Conservation (phyloP, 2,888 invertebrate species). For the Rhogogaster chlorosoma region DNA sequence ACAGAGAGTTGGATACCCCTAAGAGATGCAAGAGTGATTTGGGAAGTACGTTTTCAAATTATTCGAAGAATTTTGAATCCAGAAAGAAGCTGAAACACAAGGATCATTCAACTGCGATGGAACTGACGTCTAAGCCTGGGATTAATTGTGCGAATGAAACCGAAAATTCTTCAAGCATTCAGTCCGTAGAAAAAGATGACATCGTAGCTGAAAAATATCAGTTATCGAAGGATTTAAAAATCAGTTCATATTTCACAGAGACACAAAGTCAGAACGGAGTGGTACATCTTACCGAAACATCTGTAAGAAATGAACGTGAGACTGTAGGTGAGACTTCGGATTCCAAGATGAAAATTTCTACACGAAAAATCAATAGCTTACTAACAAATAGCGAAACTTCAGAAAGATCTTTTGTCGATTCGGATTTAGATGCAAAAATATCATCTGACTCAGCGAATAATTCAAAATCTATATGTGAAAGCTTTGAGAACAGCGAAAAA, state of each 20-base stretch:
- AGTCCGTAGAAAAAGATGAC: background rate
- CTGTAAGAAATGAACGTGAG: background rate
- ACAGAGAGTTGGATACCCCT: background rate
- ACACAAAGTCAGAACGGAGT: background rate
- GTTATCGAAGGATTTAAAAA: background rate
- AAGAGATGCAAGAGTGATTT: conserved; percentile 42
- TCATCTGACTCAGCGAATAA: background rate
- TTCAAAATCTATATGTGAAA: conserved; percentile 1
- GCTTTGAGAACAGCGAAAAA: background rate
- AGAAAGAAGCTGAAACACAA: background rate
- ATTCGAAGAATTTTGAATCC: conserved; percentile 3
- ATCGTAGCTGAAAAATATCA: background rate
- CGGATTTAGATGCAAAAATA: background rate
- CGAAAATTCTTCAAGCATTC: conserved; percentile 8
- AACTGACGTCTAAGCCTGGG: background rate
- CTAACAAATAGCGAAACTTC: background rate
- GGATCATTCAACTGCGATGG: background rate
- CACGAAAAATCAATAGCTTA: background rate
- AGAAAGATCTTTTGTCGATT: background rate
- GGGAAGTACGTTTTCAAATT: background rate
- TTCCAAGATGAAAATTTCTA: conserved; percentile 9
- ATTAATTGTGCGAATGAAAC: background rate
- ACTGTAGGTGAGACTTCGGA: conserved; percentile 17
- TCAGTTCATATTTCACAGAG: background rate
- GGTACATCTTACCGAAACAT: background rate